A percentile compares a stretch with the other conserved stretches of the same genome.
phyloP scores from a whole-genome alignment of 1,140 invertebrate genomes.

The Subanguina moxae region DNA sequence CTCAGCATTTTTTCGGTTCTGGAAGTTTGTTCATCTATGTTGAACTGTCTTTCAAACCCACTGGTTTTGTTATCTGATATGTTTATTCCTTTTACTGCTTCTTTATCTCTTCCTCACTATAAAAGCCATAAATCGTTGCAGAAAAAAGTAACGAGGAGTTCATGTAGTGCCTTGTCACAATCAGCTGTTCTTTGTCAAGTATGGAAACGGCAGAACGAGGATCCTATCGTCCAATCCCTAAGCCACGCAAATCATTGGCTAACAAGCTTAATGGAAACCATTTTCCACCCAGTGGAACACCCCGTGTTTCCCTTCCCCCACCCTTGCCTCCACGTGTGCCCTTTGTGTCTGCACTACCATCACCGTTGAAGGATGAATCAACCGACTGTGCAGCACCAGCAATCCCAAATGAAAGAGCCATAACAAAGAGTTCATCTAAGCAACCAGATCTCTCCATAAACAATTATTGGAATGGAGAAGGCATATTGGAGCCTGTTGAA shows the following conservation, averaged over 20 bases:
- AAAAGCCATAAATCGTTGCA: background rate
- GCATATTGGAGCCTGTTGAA: too few species aligned
- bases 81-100: too few species aligned
- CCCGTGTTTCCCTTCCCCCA: background rate
- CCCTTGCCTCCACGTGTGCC: conserved; percentile 5
- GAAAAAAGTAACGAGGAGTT: background rate
- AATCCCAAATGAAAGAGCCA: background rate
- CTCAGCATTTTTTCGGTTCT: too few species aligned
- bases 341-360: background rate
- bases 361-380: background rate
- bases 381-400: background rate
- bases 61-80: too few species aligned
- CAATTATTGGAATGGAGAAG: too few species aligned
- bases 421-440: background rate
- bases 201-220: too few species aligned
- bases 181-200: too few species aligned
- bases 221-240: background rate
- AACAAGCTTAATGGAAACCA: background rate
- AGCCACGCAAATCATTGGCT: conserved; percentile 7
- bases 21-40: too few species aligned
- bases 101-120: too few species aligned
- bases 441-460: too few species aligned
- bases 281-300: background rate
- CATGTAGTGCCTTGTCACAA: background rate
- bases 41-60: too few species aligned